Conservation (phyloP, 2,113 vertebrate species). For the Numida meleagris region DNA sequence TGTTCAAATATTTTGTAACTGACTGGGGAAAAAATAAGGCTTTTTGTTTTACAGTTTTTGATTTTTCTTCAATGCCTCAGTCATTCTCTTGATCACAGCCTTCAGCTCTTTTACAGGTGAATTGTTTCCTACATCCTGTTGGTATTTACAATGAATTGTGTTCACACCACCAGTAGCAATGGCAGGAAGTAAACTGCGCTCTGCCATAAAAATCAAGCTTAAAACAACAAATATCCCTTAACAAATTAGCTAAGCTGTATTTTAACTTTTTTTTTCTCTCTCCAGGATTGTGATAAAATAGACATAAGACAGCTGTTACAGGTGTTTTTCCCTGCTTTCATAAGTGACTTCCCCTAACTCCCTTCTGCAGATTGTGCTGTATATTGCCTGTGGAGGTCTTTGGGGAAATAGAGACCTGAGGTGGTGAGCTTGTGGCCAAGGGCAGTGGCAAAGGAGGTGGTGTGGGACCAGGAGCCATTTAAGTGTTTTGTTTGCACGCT, state of each 20-base stretch:
- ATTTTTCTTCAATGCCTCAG: not conserved
- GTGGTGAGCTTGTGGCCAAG: not conserved
- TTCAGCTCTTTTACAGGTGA: not conserved
- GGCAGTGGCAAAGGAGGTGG: not conserved
- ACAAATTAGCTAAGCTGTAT: not conserved
- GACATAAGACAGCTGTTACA: not conserved
- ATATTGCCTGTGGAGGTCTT: not conserved
- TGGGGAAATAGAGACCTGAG: not conserved
- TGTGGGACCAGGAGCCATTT: not conserved
- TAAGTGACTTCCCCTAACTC: not conserved
- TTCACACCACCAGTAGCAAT: not conserved
- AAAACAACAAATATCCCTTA: not conserved
- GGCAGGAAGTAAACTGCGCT: not conserved
- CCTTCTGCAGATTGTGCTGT: not conserved
- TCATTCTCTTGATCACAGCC: not conserved
- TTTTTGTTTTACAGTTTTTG: not conserved
- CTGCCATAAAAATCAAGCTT: not conserved
- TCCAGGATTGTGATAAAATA: not conserved
- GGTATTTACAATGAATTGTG: not conserved
- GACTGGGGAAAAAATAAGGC: accelerated
- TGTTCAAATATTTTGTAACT: not conserved
- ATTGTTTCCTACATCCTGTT: not conserved
- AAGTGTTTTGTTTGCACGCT: not conserved
- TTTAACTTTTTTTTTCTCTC: not conserved
- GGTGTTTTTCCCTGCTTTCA: not conserved